phyloP scores from a whole-genome alignment of 2,888 invertebrate genomes.

The Lasioglossum morio region DNA sequence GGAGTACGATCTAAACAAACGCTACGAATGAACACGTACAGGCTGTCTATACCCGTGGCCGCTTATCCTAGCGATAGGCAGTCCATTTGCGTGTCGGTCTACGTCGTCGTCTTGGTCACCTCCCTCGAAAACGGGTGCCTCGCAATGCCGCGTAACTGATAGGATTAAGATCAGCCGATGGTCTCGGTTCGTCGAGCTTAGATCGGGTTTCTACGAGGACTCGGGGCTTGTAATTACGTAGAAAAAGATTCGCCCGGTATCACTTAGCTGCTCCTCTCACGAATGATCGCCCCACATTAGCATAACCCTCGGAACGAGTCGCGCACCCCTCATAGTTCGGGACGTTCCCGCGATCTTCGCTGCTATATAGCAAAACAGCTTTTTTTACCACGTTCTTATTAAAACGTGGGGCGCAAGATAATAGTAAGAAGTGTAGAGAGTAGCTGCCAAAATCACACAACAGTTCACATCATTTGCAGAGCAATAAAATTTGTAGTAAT shows the following conservation, averaged over 20 bases:
- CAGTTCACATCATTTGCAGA: no score
- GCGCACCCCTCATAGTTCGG: slow-evolving; percentile 45
- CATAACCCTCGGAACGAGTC: slow-evolving; percentile 64
- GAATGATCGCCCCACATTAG: slow-evolving; percentile 70
- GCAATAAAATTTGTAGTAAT: no score
- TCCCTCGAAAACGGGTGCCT: slow-evolving; percentile 24
- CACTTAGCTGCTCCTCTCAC: slow-evolving; percentile 67
- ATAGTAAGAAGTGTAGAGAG: no score
- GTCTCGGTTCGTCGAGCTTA: slow-evolving; percentile 66
- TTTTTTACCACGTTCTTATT: no score
- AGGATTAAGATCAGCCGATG: slow-evolving; percentile 76
- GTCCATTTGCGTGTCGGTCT: neutral
- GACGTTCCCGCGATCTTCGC: slow-evolving; percentile 37
- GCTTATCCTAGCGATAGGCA: neutral
- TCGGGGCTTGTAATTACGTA: slow-evolving; percentile 67
- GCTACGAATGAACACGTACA: neutral
- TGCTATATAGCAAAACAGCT: neutral
- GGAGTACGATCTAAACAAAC: neutral
- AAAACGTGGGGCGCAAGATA: no score
- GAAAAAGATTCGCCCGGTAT: slow-evolving; percentile 69
- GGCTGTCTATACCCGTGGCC: neutral
- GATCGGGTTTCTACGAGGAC: slow-evolving; percentile 68
- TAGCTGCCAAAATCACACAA: no score
- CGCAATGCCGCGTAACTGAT: slow-evolving; percentile 76
- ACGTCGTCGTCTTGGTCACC: slow-evolving; percentile 3